Evolutionary conservation across 2,888 invertebrate genomes (phyloP).

Genomic region (Drosophila meridiana): DNA sequence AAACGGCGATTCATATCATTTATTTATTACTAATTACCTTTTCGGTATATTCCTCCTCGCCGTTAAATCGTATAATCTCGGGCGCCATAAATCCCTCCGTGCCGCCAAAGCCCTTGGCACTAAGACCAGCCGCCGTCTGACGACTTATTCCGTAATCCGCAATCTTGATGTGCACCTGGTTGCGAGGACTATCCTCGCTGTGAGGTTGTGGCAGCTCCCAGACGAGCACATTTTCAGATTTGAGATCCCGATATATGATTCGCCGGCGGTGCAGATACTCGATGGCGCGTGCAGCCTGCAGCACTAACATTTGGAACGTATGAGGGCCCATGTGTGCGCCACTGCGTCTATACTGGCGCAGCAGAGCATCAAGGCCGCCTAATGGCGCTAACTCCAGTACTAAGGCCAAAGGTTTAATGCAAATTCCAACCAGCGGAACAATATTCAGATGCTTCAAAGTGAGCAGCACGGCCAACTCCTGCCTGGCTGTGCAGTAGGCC

Average conservation of each 20-base stretch:
- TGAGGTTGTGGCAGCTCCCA: slow-evolving; percentile 96
- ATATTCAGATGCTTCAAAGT: slow-evolving; percentile 96
- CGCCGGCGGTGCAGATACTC: slow-evolving; percentile 97
- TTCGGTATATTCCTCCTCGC: slow-evolving; percentile 99
- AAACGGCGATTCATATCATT: not conserved
- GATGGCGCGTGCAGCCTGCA: slow-evolving; percentile 96
- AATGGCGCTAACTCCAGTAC: slow-evolving; percentile 95
- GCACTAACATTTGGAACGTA: slow-evolving; percentile 92
- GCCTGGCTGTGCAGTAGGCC: slow-evolving; percentile 97
- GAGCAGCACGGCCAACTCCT: slow-evolving; percentile 95
- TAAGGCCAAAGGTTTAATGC: slow-evolving; percentile 94
- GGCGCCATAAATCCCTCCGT: slow-evolving; percentile 99
- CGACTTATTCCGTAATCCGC: slow-evolving; percentile 99
- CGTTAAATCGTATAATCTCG: slow-evolving; percentile 98
- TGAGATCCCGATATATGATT: slow-evolving; percentile 92
- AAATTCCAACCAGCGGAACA: slow-evolving; percentile 95
- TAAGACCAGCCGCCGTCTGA: slow-evolving; percentile 90
- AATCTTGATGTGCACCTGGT: slow-evolving; percentile 94
- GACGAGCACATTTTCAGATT: slow-evolving; percentile 99
- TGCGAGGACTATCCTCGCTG: slow-evolving; percentile 88
- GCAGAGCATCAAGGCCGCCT: slow-evolving; percentile 93
- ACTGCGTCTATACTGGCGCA: slow-evolving; percentile 93
- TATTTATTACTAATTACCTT: slow-evolving; percentile 87
- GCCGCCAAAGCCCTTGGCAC: slow-evolving; percentile 98
- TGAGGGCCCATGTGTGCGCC: slow-evolving; percentile 93